Base-by-base conservation (phyloP, 2,113 vertebrate genomes). In the Gnathonemus echidnorhynchus region DNA sequence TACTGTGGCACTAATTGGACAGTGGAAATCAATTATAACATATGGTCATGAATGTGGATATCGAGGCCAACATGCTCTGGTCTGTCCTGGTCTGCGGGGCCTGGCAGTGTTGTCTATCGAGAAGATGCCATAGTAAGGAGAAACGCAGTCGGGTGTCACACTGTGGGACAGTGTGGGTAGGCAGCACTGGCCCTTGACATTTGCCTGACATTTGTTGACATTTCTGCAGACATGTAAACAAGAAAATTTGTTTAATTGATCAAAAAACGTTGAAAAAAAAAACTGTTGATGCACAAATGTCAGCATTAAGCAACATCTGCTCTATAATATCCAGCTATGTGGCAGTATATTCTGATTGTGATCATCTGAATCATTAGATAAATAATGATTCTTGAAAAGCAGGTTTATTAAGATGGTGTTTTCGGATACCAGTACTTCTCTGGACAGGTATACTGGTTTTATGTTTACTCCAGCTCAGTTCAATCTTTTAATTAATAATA, bases 191-290 rank as follows among this genome's bases (percentile, higher is more conserved):
- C 88, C 94, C 94, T 95, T 96, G 96, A 95, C 96, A 96, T 96
- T 96, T 95, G 74, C 91, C 90, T 74, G 95, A 95, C 95, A 96
- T 96, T 96, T 95, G 90, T 89, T 94, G 96, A 95, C 96, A 96
- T 96, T 96, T 96, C 90, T 92, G 91, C 90, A 94, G 92, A 89
- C 92, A 87, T 93, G 93, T 94, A 94, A 94, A 94, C 92, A 88
- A 88, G 91, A 89, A 88, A 91, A 89, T 90, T 90, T 92, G 62
- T 92, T 88, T 92, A 91, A 90, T 93, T 94, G 89, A 93, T 94
- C 92, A 92, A 89, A 93, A 85, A 89, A 74, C 13, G 3, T 53
- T 52, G 50, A 9, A 42, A 56, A 87, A 83, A 83, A 45, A 85
- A 86, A 92, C 91, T 91, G 90, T 90, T 91, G 90, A 93, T 74